Percentiles rank a stretch among this genome's conserved stretches.
These are phyloP conservation scores for Triplophysa siluroides DNA, from an alignment of 2,113 vertebrate genomes.

Conservation along the genomic window DNA sequence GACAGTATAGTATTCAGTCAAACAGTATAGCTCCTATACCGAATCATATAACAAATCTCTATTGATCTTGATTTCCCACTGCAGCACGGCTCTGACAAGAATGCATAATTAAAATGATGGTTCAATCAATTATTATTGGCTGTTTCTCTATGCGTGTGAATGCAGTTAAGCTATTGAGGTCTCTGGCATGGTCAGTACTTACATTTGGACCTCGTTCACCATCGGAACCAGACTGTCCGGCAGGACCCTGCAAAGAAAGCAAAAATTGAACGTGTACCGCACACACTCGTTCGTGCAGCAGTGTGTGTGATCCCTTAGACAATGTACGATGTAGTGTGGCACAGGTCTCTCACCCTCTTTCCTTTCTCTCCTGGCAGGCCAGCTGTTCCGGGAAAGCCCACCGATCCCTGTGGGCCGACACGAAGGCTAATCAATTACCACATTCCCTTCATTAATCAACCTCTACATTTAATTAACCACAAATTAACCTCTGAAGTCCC, in stretches of 20 bases:
- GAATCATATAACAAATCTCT: no score
- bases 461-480: constrained; percentile 68
- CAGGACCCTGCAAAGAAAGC: constrained; percentile 79
- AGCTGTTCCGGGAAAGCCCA: constrained; percentile 78
- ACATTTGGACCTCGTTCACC: constrained; percentile 86
- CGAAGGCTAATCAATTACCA: constrained; percentile 68
- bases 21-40: no score
- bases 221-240: constrained; percentile 77
- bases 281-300: not conserved
- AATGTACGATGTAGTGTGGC: not conserved
- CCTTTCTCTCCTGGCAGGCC: constrained; percentile 87
- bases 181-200: constrained; percentile 59
- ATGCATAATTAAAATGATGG: constrained; percentile 14
- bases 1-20: no score
- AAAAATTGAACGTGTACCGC: not conserved
- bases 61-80: not conserved
- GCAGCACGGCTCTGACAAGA: not conserved
- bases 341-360: constrained; percentile 80
- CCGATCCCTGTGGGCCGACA: constrained; percentile 79
- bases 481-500: constrained; percentile 72
- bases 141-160: not conserved
- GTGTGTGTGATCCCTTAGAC: not conserved
- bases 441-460: constrained; percentile 64
- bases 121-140: constrained; percentile 6
- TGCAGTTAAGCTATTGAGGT: not conserved